Evolutionary conservation across 2,113 vertebrate species (phyloP).

Genomic region (Marmota monax): DNA sequence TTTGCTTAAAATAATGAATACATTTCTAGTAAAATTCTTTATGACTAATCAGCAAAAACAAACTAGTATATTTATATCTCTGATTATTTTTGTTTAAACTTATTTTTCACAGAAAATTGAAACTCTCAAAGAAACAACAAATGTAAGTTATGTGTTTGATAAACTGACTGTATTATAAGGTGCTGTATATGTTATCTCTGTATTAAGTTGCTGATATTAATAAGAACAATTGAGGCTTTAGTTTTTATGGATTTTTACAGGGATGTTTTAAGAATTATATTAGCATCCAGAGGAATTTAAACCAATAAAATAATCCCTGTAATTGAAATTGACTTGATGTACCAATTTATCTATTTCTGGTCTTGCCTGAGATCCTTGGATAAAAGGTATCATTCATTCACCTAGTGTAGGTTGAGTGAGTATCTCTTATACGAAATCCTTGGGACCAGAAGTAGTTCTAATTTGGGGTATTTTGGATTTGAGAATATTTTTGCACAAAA

Average conservation of each 20-base stretch:
- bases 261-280: background rate
- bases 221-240: conserved; percentile 31
- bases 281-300: conserved; percentile 49
- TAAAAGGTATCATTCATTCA: conserved; percentile 27
- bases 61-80: background rate
- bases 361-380: conserved; percentile 62
- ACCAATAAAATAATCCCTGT: background rate
- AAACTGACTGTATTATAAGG: conserved; percentile 47
- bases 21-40: conserved; percentile 52
- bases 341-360: conserved; percentile 34
- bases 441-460: background rate
- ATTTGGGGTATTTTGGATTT: background rate
- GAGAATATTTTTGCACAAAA: background rate
- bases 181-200: conserved; percentile 1
- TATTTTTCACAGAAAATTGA: conserved; percentile 94
- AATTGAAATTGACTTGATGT: conserved; percentile 4
- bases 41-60: background rate
- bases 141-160: conserved; percentile 92
- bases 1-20: conserved; percentile 39
- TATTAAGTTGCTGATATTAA: conserved; percentile 31
- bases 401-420: background rate
- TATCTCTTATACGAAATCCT: background rate
- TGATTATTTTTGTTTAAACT: conserved; percentile 76
- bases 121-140: conserved; percentile 97
- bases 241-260: conserved; percentile 50